A percentile compares a stretch with the other conserved stretches of the same genome.
Evolutionary conservation across 2,888 invertebrate genomes (phyloP).

Genomic region (Cerceris ruficornis): DNA sequence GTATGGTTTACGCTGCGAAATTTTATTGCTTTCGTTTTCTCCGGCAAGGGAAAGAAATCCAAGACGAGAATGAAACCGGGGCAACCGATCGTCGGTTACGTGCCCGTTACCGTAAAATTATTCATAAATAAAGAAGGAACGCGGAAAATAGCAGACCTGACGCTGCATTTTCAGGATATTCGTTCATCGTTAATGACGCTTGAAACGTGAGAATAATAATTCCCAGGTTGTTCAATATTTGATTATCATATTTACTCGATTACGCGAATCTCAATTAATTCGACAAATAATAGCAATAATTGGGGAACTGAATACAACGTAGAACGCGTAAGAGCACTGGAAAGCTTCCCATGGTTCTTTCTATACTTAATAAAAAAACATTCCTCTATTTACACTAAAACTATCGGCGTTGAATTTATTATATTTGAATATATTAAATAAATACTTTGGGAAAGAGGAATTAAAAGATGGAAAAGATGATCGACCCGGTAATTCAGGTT

Average conservation of each 20-base stretch:
- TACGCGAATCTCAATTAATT: slow-evolving; percentile 16
- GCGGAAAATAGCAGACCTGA: neutral
- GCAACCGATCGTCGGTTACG: no score
- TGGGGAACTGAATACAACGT: neutral
- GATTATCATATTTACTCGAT: slow-evolving; percentile 13
- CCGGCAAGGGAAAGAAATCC: no score
- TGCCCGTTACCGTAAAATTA: neutral
- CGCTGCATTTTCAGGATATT: neutral
- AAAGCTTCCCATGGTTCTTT: no score
- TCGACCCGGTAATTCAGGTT: no score
- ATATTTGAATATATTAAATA: no score
- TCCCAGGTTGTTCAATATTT: slow-evolving; percentile 21
- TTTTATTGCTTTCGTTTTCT: neutral
- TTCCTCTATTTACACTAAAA: no score
- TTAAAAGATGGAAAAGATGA: no score
- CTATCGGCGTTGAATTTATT: no score
- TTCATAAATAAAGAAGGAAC: neutral
- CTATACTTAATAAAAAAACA: no score
- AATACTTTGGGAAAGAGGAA: no score
- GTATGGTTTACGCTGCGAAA: neutral
- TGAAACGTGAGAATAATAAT: slow-evolving; percentile 26
- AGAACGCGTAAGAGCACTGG: no score
- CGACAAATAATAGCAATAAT: neutral
- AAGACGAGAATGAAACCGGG: no score
- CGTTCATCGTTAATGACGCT: slow-evolving; percentile 8